Conservation (phyloP, 1,140 invertebrate genomes). For the Drosophila nigrodunni region DNA sequence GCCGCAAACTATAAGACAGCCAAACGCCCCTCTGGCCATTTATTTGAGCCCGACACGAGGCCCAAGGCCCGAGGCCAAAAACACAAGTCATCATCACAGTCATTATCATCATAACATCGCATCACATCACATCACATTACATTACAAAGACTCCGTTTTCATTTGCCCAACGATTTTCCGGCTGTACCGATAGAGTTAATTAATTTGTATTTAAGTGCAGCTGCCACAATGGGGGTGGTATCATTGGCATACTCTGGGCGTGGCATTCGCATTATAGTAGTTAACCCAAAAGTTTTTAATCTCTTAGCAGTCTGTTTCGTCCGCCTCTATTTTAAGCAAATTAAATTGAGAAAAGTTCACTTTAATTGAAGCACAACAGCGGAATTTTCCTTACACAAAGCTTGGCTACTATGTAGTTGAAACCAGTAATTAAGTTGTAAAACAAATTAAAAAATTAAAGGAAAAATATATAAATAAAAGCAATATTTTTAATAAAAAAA, state of each 20-base stretch:
- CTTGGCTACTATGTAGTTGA: too few species aligned
- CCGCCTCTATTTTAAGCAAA: background rate
- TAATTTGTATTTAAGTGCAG: constrained; percentile 73
- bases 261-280: constrained; percentile 21
- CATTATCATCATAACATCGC: constrained; percentile 15
- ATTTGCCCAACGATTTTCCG: constrained; percentile 10
- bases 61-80: background rate
- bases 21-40: background rate
- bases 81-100: constrained; percentile 27
- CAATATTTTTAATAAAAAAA: too few species aligned
- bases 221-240: constrained; percentile 27
- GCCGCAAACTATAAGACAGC: constrained; percentile 66
- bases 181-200: constrained; percentile 62
- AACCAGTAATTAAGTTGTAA: too few species aligned
- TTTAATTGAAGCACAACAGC: background rate
- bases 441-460: too few species aligned
- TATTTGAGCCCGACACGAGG: background rate
- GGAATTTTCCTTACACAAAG: too few species aligned
- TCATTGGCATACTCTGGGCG: constrained; percentile 11
- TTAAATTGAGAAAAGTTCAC: constrained; percentile 7
- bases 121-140: background rate
- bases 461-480: too few species aligned
- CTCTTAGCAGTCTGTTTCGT: background rate
- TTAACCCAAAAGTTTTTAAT: constrained; percentile 15
- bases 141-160: constrained; percentile 4